Evolutionary conservation across 2,888 invertebrate species (phyloP), one percentile per base, ranked within the genome.

Genomic region (Mayetiola destructor): DNA sequence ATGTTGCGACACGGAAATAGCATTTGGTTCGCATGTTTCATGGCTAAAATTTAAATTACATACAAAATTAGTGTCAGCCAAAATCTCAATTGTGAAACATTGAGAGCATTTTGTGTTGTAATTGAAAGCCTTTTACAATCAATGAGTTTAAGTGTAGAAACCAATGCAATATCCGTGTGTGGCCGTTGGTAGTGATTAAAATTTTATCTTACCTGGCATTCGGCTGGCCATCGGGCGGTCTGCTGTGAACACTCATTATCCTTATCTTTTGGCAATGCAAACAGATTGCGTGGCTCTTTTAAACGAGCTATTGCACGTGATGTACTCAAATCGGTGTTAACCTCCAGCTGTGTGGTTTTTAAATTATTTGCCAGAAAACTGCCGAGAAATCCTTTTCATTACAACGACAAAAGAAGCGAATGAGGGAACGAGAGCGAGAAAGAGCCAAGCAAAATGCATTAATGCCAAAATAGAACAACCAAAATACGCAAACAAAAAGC

Each of bases 141-240:
- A 32, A 9, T 32, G 32, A 32, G 32, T 9, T 32, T 32, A 32
- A 9, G 36, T 12, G 20, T 12, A 4, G 29, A 56, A 23, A 9
- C 37, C 16, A 35, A 16, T 27, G 8, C 18, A 14, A 39, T 12
- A 39, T 35, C 16, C 9, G 6, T 39, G 30, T 29, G 23, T 42
- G 21, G 54, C 27, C 14, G 27, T 9, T 54, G n/a, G 29, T 14
- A n/a, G n/a, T n/a, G 5, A 37, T n/a, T 37, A 37, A 6, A 14
- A n/a, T 3, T 37, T 4, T 14, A 37, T 64, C 64, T 73, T 69
- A 88, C 89, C 78, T 90, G 88, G 73, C 90, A 90, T 76, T 90
- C 90, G 48, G 87, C 82, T 20, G 90, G 90, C 89, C 89, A 90
- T 69, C 89, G 76, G 59, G 88, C 81, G 64, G 85, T 83, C 75